Evolutionary conservation across 2,113 vertebrate genomes (phyloP), one percentile per base, ranked within the genome.

Genomic region (Halichoeres trimaculatus): DNA sequence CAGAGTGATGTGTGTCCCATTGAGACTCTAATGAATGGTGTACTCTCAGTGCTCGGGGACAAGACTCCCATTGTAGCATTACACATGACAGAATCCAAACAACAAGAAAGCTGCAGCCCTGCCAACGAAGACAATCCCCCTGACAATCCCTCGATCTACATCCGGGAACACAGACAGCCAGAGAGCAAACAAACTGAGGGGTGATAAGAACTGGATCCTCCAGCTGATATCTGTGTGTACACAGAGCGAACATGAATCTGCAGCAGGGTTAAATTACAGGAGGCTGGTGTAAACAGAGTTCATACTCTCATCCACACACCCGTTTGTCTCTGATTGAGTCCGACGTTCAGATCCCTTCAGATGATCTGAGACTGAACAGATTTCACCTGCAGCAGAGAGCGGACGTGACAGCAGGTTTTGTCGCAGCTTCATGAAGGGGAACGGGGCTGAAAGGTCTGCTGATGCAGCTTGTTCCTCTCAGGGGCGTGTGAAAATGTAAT

Each of bases 51-150:
- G 59, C 63, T 78, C 50, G 47, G 0, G 58, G 69, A 91, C 91
- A 91, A 53, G 73, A 78, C 69, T 59, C 52, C 48, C 77, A 76
- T 90, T 92, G 87, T 92, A 12, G 26, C 70, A 17, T 89, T 2
- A 84, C 82, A 85, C 85, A 86, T 80, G 84, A 91, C 85, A 82
- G 87, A 86, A 72, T 87, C 79, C 77, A 70, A 86, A 90, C 90
- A 90, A 86, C 63, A 41, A 69, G 78, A 64, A 53, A 61, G 76
- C 66, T 60, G 84, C 64, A 17, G 16, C 38, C 22, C 5, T 13
- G 88, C 85, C 84, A 85, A 45, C 16, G n/a, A 48, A 47, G 79
- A 82, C 83, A 55, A 71, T 56, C 57, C 45, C 76, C 38, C 20
- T 0, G 51, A 84, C 82, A 77, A 53, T 56, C 45, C 35, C 68